These are phyloP conservation scores for Hemicentrotus pulcherrimus DNA, from an alignment of 35 echinoderm and acorn worm species.

Conservation along the genomic window DNA sequence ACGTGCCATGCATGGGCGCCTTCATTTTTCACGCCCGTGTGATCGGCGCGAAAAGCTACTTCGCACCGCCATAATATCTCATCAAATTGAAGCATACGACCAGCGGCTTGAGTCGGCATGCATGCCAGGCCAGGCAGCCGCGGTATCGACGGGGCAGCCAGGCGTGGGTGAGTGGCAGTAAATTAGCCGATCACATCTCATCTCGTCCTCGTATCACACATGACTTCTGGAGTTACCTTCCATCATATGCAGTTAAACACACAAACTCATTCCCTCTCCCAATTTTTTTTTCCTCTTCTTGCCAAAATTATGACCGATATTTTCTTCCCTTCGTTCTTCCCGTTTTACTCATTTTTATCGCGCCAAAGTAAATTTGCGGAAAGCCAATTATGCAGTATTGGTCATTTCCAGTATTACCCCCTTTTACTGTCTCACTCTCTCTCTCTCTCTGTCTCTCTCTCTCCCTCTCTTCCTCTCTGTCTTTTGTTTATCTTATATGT, in stretches of 20 bases:
- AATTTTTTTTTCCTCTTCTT: neutral
- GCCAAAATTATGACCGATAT: neutral
- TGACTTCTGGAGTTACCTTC: neutral
- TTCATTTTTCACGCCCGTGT: constrained; percentile 54
- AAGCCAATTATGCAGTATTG: constrained; percentile 43
- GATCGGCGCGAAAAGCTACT: constrained; percentile 20
- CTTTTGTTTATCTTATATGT: neutral
- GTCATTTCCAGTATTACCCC: neutral
- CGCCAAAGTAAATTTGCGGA: constrained; percentile 45
- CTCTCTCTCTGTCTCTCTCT: neutral
- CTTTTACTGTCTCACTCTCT: neutral
- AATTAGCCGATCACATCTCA: constrained; percentile 37
- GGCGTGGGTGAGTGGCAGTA: constrained; percentile 49
- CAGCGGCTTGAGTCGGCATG: neutral
- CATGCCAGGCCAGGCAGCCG: neutral
- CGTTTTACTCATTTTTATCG: constrained; percentile 24
- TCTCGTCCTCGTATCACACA: neutral
- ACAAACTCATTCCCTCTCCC: neutral
- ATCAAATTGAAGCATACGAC: constrained; percentile 9
- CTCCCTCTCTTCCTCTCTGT: neutral
- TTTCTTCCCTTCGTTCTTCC: neutral
- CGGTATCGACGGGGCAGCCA: constrained; percentile 28
- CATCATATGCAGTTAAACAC: constrained; percentile 4
- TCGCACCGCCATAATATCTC: neutral
- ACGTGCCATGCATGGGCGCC: neutral